Evolutionary conservation across 1,140 invertebrate genomes (phyloP).

Genomic region (Hesperophylax magnus): DNA sequence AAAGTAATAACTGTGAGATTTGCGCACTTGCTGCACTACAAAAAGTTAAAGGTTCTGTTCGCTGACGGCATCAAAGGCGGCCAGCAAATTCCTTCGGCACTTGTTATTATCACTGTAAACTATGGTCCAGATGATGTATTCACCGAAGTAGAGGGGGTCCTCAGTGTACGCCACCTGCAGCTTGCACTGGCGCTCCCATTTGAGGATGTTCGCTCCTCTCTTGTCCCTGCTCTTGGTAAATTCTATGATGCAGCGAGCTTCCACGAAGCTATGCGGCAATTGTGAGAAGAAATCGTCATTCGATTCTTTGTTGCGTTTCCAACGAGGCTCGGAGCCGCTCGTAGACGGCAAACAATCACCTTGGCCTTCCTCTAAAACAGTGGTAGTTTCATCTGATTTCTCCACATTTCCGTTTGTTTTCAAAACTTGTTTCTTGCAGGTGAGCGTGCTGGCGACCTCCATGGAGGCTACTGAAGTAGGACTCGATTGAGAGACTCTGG

Average conservation of each 20-base stretch:
- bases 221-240: conserved; percentile 70
- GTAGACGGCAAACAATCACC: conserved; percentile 67
- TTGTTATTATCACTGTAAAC: conserved; percentile 72
- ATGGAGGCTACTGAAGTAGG: conserved; percentile 56
- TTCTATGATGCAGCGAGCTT: conserved; percentile 68
- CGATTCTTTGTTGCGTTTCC: neutral
- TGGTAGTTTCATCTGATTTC: conserved; percentile 57
- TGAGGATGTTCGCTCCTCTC: conserved; percentile 66
- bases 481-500: conserved; percentile 16
- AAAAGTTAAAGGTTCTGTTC: neutral
- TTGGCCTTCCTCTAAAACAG: conserved; percentile 65
- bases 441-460: neutral
- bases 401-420: neutral
- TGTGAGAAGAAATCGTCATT: conserved; percentile 18
- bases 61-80: conserved; percentile 66
- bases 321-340: conserved; percentile 49
- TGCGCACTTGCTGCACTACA: neutral
- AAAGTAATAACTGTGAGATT: conserved; percentile 20
- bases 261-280: conserved; percentile 43
- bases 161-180: conserved; percentile 71
- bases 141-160: conserved; percentile 67
- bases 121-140: conserved; percentile 72
- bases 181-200: conserved; percentile 73
- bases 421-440: neutral
- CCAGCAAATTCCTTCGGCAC: conserved; percentile 71